Evolutionary conservation across 2,113 vertebrate genomes (phyloP).

Genomic region (Pelecanus crispus): DNA sequence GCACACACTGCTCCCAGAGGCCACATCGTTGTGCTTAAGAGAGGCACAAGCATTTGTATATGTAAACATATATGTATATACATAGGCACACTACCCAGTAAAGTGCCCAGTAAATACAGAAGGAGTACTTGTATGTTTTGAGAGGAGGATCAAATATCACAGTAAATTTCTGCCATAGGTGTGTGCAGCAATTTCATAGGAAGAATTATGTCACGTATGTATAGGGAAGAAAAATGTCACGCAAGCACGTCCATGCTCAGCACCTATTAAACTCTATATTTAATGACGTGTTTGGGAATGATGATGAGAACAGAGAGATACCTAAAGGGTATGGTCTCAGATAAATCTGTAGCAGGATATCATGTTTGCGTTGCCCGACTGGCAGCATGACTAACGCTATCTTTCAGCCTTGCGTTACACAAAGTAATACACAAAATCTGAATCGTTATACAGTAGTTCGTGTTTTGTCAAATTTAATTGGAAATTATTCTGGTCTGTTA

Average conservation of each 20-base stretch:
- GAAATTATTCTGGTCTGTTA: neutral
- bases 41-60: neutral
- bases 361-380: neutral
- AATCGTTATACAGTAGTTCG: accelerated
- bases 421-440: neutral
- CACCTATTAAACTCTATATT: accelerated
- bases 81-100: neutral
- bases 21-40: neutral
- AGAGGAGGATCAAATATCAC: neutral
- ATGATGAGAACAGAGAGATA: neutral
- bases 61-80: neutral
- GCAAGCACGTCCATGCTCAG: neutral
- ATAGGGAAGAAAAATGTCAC: too few species aligned
- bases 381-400: accelerated
- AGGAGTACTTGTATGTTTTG: neutral
- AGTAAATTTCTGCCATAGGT: neutral
- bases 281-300: neutral
- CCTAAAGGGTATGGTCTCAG: neutral
- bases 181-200: neutral
- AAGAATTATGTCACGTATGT: too few species aligned
- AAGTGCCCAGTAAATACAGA: neutral
- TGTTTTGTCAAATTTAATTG: neutral
- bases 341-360: neutral
- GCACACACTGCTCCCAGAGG: neutral
- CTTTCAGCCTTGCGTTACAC: neutral